Base-by-base conservation (phyloP, 1,140 invertebrate genomes). In the Penaeus vannamei region DNA sequence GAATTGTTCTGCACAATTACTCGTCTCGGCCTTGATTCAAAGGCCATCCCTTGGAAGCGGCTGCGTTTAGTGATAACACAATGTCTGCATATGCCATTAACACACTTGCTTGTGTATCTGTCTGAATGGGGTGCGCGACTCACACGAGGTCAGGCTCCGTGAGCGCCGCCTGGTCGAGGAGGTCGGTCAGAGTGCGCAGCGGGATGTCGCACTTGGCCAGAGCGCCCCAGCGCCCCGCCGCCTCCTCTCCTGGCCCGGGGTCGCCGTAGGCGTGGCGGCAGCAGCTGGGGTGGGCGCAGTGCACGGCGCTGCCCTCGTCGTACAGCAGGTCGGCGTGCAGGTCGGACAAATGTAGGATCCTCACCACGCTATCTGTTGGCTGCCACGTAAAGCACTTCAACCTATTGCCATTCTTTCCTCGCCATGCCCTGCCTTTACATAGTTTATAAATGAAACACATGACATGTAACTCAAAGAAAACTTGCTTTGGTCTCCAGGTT, bases 241-340 rank as follows among this genome's bases (percentile, higher is more conserved):
- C 85, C 61, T 36, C 80, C 32, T 84, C 82, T 36, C 91, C 91
- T 22, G 80, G 64, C 53, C 59, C 86, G 19, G 91, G 90, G 23
- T 92, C 92, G 42, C 91, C 87, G 60, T 82, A 88, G 23, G n/a
- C 59, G 90, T 91, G 42, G 91, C 94, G 89, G 89, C 94, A 94
- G 90, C 94, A 94, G 10, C 94, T 90, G 0, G 93, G 94, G 84
- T 93, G 92, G 22, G 92, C 91, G 91, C 92, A 93, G 60, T 92
- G 82, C 19, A 91, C 92, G 66, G 91, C 90, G n/a, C 91, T 90
- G 46, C 93, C 93, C 86, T 92, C 92, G 36, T 86, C 80, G 86
- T 93, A 93, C 32, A 90, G 88, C 22, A 91, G 91, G 91, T 93
- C 92, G n/a, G 92, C 91, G 90, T 93, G 92, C 36, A 92, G 91